phyloP scores from a whole-genome alignment of 2,888 invertebrate genomes.

The Tupiocoris notatus region DNA sequence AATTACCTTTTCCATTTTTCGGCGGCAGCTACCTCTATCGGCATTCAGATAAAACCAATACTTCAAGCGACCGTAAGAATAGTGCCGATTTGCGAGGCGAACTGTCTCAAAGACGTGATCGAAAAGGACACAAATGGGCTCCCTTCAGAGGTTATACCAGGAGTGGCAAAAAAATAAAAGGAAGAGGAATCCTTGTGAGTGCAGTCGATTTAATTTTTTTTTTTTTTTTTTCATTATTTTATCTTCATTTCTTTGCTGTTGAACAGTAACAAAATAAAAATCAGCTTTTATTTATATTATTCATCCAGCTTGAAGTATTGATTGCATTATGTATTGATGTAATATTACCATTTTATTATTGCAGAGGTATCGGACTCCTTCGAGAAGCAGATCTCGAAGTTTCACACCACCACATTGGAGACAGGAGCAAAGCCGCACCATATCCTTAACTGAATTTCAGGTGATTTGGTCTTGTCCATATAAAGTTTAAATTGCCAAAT shows the following conservation, averaged over 20 bases:
- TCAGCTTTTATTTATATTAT: too few species aligned
- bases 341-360: too few species aligned
- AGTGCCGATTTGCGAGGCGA: conserved; percentile 13
- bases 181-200: conserved; percentile 88
- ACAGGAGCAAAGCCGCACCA: conserved; percentile 79
- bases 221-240: background rate
- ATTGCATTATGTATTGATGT: too few species aligned
- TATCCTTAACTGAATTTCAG: conserved; percentile 79
- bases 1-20: too few species aligned
- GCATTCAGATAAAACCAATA: conserved; percentile 43
- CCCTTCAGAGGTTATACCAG: conserved; percentile 56
- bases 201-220: too few species aligned
- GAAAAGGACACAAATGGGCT: conserved; percentile 52
- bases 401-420: conserved; percentile 94
- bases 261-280: too few species aligned
- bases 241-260: too few species aligned
- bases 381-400: conserved; percentile 72
- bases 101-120: conserved; percentile 45
- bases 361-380: conserved; percentile 83
- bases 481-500: too few species aligned
- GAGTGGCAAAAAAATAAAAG: conserved; percentile 85
- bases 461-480: too few species aligned
- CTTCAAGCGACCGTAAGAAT: conserved; percentile 48
- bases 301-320: too few species aligned
- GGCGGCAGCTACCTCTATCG: conserved; percentile 43